Percentiles rank a stretch among this genome's conserved stretches.
Evolutionary conservation across 2,113 vertebrate species (phyloP).

Genomic region (Campylomormyrus tamandua): DNA sequence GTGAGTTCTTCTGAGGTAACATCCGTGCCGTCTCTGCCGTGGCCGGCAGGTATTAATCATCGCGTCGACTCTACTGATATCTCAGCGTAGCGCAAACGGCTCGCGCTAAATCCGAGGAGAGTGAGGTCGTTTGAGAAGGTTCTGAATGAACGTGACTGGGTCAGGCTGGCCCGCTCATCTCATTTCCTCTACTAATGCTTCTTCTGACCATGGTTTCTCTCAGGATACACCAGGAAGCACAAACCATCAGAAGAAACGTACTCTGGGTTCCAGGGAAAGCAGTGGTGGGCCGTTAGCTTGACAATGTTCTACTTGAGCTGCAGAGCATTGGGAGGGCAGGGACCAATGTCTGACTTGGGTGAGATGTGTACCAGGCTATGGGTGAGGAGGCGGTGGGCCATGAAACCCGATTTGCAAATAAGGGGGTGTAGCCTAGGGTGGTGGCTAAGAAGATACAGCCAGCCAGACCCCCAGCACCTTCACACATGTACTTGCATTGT

Average conservation of each 20-base stretch:
- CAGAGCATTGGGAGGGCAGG: neutral
- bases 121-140: neutral
- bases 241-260: neutral
- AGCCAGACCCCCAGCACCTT: neutral
- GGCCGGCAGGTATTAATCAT: neutral
- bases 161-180: neutral
- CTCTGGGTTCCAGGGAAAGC: neutral
- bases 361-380: neutral
- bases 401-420: neutral
- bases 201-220: neutral
- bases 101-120: neutral
- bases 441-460: neutral
- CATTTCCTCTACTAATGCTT: constrained; percentile 9
- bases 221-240: neutral
- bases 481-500: neutral
- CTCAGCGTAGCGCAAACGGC: neutral
- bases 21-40: neutral
- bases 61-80: neutral
- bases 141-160: neutral
- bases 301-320: neutral
- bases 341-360: neutral
- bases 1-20: neutral
- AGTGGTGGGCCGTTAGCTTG: neutral
- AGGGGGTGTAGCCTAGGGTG: neutral
- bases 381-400: neutral